phyloP scores from a whole-genome alignment of 2,888 invertebrate genomes.

The Ecdyonurus torrentis region DNA sequence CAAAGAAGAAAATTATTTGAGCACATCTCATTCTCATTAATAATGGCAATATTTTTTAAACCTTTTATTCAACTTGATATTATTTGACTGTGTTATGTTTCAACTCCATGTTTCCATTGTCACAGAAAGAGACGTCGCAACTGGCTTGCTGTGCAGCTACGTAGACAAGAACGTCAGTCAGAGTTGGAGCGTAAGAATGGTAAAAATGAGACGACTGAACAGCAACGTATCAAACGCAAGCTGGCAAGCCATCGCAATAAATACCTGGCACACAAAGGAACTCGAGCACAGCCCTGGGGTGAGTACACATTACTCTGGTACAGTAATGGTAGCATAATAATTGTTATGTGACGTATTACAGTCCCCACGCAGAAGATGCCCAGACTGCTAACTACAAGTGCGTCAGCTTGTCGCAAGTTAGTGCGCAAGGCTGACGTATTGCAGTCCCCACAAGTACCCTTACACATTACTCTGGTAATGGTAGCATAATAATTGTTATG shows the following conservation, averaged over 20 bases:
- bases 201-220: slow-evolving; percentile 46
- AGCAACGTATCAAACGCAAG: slow-evolving; percentile 59
- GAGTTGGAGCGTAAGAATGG: slow-evolving; percentile 33
- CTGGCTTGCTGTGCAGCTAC: slow-evolving; percentile 70
- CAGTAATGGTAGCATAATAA: neutral
- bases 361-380: slow-evolving; percentile 94
- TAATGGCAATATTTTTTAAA: neutral
- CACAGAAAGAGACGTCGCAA: slow-evolving; percentile 54
- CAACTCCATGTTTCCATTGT: neutral
- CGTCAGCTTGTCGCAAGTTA: slow-evolving; percentile 69
- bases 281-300: slow-evolving; percentile 75
- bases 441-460: too few relatives aligned
- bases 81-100: neutral
- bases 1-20: too few relatives aligned
- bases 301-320: slow-evolving; percentile 18
- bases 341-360: slow-evolving; percentile 23
- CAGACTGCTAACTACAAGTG: slow-evolving; percentile 72
- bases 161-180: slow-evolving; percentile 48
- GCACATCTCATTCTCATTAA: neutral
- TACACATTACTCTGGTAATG: too few relatives aligned
- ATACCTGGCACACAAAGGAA: slow-evolving; percentile 55
- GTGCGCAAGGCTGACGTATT: slow-evolving; percentile 74
- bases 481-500: neutral
- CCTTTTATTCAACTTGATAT: neutral
- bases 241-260: slow-evolving; percentile 71